Percentiles rank a stretch among this genome's conserved stretches.
Conservation (phyloP, 2,113 vertebrate species). For the Xyrauchen texanus region DNA sequence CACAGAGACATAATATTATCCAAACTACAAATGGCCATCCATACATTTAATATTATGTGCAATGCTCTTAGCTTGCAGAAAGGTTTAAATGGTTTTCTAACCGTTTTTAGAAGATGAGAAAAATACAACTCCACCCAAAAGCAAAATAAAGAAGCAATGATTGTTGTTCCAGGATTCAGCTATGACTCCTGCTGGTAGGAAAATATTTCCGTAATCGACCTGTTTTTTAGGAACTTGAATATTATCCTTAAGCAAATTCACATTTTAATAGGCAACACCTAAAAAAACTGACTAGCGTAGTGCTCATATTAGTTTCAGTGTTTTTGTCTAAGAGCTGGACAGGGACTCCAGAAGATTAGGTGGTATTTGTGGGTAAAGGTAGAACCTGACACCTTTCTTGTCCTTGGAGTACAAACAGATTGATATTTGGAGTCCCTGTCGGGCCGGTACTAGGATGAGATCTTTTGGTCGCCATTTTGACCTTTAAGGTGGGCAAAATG, state of each 20-base stretch:
- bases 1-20: not conserved
- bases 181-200: conserved; percentile 9
- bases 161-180: not conserved
- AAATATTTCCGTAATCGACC: conserved; percentile 5
- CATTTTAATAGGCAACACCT: too few relatives aligned
- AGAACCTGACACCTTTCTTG: conserved; percentile 66
- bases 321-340: not conserved
- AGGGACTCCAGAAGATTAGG: conserved; percentile 12
- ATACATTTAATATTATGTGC: not conserved
- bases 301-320: not conserved
- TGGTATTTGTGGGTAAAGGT: conserved; percentile 41
- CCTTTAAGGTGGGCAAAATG: too few relatives aligned
- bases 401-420: conserved; percentile 64
- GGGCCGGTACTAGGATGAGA: not conserved
- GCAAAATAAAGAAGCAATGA: not conserved
- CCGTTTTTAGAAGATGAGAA: not conserved
- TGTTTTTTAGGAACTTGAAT: not conserved
- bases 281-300: too few relatives aligned
- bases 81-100: not conserved
- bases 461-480: too few relatives aligned
- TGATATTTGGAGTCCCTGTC: conserved; percentile 57
- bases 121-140: conserved; percentile 18
- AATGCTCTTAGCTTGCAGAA: not conserved
- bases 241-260: too few relatives aligned
- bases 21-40: not conserved